Evolutionary conservation across 23 tunicate species (phyloP).

Genomic region (Trididemnum miniatum): DNA sequence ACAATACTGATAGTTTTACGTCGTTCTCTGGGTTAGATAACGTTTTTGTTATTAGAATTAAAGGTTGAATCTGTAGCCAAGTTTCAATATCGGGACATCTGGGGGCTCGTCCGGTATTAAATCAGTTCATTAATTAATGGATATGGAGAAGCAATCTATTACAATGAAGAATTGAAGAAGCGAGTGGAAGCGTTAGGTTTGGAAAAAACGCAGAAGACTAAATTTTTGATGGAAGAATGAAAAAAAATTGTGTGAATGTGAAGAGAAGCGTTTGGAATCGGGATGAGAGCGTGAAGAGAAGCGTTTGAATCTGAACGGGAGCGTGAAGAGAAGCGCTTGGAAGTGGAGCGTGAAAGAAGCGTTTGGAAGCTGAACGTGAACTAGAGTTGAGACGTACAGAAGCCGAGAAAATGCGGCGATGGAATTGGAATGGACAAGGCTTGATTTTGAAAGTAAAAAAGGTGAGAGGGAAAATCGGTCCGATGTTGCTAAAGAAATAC

Average conservation of each 20-base stretch:
- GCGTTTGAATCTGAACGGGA: not conserved
- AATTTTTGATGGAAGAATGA: not conserved
- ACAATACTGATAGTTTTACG: too few species aligned
- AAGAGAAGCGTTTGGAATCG: not conserved
- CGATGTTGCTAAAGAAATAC: not conserved
- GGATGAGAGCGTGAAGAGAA: not conserved
- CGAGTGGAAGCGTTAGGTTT: not conserved
- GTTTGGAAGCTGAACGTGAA: not conserved
- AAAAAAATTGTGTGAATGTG: not conserved
- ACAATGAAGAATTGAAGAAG: not conserved
- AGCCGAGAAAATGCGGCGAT: not conserved
- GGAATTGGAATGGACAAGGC: conserved; percentile 11
- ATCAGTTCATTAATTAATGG: not conserved
- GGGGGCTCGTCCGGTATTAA: conserved; percentile 4
- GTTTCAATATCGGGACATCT: conserved; percentile 4
- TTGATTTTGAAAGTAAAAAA: conserved; percentile 4
- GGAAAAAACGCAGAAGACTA: not conserved
- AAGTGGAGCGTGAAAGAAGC: not conserved
- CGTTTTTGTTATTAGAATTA: not conserved
- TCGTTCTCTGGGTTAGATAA: not conserved
- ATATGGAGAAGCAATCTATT: not conserved
- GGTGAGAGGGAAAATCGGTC: not conserved
- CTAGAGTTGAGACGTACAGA: not conserved
- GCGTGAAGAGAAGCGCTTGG: not conserved
- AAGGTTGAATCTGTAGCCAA: not conserved